phyloP scores from a whole-genome alignment of 2,888 invertebrate species.

The Dryadula phaetusa region DNA sequence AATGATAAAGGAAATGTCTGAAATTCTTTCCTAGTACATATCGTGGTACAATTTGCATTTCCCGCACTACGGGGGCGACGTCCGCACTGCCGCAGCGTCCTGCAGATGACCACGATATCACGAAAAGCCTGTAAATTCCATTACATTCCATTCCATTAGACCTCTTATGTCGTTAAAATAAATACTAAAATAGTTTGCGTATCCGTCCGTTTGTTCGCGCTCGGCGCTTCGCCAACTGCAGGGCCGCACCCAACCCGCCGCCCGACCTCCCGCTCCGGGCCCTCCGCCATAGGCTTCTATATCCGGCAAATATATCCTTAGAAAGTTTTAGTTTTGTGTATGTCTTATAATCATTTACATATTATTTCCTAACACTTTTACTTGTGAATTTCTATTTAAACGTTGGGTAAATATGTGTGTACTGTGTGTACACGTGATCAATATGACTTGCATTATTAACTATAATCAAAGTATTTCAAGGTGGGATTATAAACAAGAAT shows the following conservation, averaged over 20 bases:
- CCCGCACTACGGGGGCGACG: conserved; percentile 37
- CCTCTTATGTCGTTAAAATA: conserved; percentile 29
- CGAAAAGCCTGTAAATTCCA: conserved; percentile 9
- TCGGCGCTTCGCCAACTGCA: conserved; percentile 30
- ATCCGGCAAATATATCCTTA: conserved; percentile 2
- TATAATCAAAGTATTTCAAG: not conserved
- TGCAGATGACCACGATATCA: conserved; percentile 20
- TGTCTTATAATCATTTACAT: too few species aligned
- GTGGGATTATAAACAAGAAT: not conserved
- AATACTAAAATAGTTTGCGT: conserved; percentile 33
- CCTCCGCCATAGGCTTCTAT: not conserved
- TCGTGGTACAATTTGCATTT: conserved; percentile 30
- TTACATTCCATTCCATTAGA: conserved; percentile 21
- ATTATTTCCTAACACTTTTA: too few species aligned
- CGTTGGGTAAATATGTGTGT: too few species aligned
- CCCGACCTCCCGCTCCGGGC: not conserved
- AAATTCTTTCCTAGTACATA: conserved; percentile 12
- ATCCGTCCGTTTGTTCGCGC: not conserved
- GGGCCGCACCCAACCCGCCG: not conserved
- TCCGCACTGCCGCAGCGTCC: conserved; percentile 45
- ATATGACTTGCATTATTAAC: not conserved
- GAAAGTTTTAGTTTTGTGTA: too few species aligned
- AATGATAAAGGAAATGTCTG: not conserved
- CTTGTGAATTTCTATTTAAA: too few species aligned
- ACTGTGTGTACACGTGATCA: not conserved